Percentiles rank a stretch among this genome's conserved stretches.
phyloP scores from a whole-genome alignment of 1,140 invertebrate genomes.

The Delia radicum region DNA sequence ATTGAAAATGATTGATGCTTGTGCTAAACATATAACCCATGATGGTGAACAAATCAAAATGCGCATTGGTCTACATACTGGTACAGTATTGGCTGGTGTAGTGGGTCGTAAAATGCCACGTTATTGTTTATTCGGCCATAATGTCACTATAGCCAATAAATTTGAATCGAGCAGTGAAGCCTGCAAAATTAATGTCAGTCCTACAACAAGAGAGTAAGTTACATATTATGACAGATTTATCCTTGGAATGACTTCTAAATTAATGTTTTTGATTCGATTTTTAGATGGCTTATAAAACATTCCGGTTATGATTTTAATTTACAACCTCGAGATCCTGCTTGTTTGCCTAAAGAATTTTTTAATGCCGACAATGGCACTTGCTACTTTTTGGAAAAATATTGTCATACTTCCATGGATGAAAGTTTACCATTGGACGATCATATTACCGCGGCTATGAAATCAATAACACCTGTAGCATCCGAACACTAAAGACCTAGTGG shows the following conservation, averaged over 20 bases:
- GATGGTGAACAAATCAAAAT: constrained; percentile 92
- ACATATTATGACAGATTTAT: background rate
- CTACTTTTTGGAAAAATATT: constrained; percentile 81
- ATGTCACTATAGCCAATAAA: constrained; percentile 91
- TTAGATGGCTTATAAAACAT: constrained; percentile 72
- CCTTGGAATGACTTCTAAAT: background rate
- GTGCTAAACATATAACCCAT: constrained; percentile 82
- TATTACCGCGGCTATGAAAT: constrained; percentile 62
- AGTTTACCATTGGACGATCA: constrained; percentile 65
- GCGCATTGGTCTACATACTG: constrained; percentile 90
- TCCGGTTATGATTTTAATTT: constrained; percentile 76
- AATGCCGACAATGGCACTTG: constrained; percentile 73
- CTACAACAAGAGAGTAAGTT: constrained; percentile 86
- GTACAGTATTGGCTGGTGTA: constrained; percentile 83
- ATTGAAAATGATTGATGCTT: constrained; percentile 82
- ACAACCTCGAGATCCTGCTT: constrained; percentile 71
- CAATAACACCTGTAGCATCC: constrained; percentile 34
- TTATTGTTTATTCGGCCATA: constrained; percentile 89
- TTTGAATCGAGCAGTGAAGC: constrained; percentile 92
- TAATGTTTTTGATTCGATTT: constrained; percentile 39
- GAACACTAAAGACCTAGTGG: background rate
- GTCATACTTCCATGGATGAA: constrained; percentile 66
- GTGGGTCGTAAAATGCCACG: constrained; percentile 90
- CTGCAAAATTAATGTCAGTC: constrained; percentile 86
- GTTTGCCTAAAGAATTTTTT: constrained; percentile 84